Percentiles rank a stretch among this genome's conserved stretches.
These are phyloP conservation scores for Tenualosa ilisha DNA, from an alignment of 2,797 vertebrate species.

Conservation along the genomic window DNA sequence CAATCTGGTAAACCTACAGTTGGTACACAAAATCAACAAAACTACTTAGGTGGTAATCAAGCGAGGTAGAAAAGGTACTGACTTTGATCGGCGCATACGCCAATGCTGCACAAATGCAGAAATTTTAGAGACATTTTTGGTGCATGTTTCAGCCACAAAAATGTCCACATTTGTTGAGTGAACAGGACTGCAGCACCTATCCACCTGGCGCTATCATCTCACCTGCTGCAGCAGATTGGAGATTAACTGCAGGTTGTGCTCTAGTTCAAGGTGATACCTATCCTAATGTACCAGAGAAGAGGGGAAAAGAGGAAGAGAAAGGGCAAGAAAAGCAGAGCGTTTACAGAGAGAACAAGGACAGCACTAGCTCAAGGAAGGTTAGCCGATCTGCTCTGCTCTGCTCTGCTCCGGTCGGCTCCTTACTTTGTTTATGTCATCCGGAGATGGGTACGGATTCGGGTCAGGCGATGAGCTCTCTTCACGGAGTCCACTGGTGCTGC, in stretches of 20 bases:
- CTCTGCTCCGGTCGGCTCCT: constrained; percentile 33
- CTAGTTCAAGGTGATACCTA: constrained; percentile 54
- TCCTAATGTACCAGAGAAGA: constrained; percentile 49
- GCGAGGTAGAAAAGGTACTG: no score
- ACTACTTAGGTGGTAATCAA: no score
- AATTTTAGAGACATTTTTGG: neutral
- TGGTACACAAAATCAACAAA: neutral
- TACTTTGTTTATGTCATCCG: constrained; percentile 71
- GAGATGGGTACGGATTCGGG: constrained; percentile 58
- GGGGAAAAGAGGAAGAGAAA: neutral
- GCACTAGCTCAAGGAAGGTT: constrained; percentile 26
- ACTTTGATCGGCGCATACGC: neutral
- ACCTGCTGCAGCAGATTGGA: constrained; percentile 65
- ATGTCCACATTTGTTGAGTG: neutral
- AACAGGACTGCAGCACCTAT: neutral
- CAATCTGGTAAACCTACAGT: neutral
- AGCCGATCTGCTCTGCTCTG: neutral
- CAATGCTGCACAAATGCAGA: neutral
- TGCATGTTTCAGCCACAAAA: neutral
- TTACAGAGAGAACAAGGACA: constrained; percentile 7
- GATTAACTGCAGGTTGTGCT: constrained; percentile 58
- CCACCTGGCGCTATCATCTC: constrained; percentile 39
- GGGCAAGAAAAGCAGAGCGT: constrained; percentile 34
- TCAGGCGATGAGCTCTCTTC: constrained; percentile 40
- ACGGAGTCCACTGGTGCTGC: neutral